These are phyloP conservation scores for Villa cingulata DNA, from an alignment of 2,888 invertebrate genomes.

Conservation along the genomic window DNA sequence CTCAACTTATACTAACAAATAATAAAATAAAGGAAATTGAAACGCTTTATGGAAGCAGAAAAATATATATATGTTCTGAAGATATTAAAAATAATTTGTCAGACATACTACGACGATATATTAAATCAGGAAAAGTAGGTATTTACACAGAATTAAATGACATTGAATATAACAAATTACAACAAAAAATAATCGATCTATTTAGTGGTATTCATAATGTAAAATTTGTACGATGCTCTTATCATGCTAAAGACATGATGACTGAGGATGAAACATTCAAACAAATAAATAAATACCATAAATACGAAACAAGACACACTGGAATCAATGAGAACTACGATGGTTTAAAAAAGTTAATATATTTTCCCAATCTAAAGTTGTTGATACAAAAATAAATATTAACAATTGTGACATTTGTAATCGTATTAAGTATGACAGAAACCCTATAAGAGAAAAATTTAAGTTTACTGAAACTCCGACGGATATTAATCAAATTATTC, in stretches of 20 bases:
- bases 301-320: conserved; percentile 1
- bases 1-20: no score
- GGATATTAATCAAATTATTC: conserved; percentile 2
- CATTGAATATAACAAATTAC: conserved; percentile 3
- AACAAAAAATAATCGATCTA: neutral
- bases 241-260: neutral
- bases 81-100: neutral
- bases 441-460: neutral
- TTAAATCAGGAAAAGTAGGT: conserved; percentile 3
- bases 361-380: no score
- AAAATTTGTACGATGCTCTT: neutral
- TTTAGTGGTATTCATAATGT: neutral
- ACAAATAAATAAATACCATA: neutral
- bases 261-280: neutral
- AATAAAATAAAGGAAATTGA: no score
- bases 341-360: neutral
- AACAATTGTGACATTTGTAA: neutral
- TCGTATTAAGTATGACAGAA: neutral
- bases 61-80: neutral
- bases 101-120: neutral
- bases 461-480: neutral
- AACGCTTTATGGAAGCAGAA: no score
- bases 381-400: no score
- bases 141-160: conserved; percentile 4
- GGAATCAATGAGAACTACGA: conserved; percentile 3